Conservation (phyloP, 1,140 invertebrate species). For the Penaeus chinensis region DNA sequence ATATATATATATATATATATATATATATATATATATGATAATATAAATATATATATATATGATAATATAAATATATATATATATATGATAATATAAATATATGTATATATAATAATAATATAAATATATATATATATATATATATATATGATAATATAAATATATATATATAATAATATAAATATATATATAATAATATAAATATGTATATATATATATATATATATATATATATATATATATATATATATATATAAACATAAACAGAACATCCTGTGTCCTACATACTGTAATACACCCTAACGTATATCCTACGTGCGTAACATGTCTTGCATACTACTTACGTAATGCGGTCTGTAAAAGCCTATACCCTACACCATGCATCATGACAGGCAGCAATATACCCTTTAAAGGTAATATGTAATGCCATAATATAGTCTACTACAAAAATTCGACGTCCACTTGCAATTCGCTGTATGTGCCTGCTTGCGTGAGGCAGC, state of each 20-base stretch:
- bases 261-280: not conserved
- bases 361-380: too few relatives aligned
- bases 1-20: constrained; percentile 12
- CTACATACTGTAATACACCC: too few relatives aligned
- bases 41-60: too few relatives aligned
- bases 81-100: not conserved
- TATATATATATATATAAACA: not conserved
- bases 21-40: not conserved
- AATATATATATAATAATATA: not conserved
- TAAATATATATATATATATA: not conserved
- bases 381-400: too few relatives aligned
- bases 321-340: too few relatives aligned
- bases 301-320: too few relatives aligned
- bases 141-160: not conserved
- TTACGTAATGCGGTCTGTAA: too few relatives aligned
- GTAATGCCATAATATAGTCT: too few relatives aligned
- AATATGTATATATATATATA: not conserved
- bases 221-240: not conserved
- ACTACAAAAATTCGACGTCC: too few relatives aligned
- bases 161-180: not conserved
- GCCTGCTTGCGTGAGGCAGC: too few relatives aligned
- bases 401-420: too few relatives aligned
- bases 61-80: not conserved
- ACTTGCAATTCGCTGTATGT: too few relatives aligned
- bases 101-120: not conserved